These are phyloP conservation scores for Tragelaphus buxtoni DNA, from an alignment of 2,113 vertebrate species.

Conservation along the genomic window DNA sequence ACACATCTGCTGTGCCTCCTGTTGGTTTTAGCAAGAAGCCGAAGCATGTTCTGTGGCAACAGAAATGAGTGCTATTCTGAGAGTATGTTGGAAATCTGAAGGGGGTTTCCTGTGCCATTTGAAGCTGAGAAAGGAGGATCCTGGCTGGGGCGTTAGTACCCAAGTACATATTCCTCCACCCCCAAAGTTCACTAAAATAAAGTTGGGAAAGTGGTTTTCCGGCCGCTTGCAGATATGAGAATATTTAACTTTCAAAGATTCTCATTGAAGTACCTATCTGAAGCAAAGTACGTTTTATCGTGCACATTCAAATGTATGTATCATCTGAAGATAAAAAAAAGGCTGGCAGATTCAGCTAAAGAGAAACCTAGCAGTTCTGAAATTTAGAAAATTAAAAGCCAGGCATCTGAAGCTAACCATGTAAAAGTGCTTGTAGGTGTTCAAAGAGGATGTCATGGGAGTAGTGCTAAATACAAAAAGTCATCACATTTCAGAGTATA, in stretches of 20 bases:
- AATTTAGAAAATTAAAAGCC: conserved; percentile 26
- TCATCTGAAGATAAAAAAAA: conserved; percentile 32
- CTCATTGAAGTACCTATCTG: conserved; percentile 42
- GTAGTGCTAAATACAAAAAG: neutral
- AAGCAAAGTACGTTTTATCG: conserved; percentile 28
- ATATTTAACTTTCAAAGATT: conserved; percentile 44
- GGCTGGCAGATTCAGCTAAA: neutral
- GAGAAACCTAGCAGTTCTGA: conserved; percentile 28
- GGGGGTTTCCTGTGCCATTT: conserved; percentile 56
- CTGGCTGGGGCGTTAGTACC: conserved; percentile 16
- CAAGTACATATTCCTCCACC: conserved; percentile 2
- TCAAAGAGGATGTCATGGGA: neutral
- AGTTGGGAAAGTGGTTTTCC: conserved; percentile 25
- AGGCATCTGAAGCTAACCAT: neutral
- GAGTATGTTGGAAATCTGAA: conserved; percentile 38
- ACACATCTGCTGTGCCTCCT: conserved; percentile 64
- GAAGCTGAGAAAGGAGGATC: conserved; percentile 50
- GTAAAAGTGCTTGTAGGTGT: neutral
- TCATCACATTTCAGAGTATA: neutral
- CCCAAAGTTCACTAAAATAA: conserved; percentile 51
- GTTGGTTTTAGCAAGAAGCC: conserved; percentile 52
- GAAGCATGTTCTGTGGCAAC: conserved; percentile 17
- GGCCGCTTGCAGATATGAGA: neutral
- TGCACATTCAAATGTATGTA: conserved; percentile 14
- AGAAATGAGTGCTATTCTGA: conserved; percentile 56